Conservation (phyloP, 2,888 invertebrate species). For the Tuberolachnus salignus region DNA sequence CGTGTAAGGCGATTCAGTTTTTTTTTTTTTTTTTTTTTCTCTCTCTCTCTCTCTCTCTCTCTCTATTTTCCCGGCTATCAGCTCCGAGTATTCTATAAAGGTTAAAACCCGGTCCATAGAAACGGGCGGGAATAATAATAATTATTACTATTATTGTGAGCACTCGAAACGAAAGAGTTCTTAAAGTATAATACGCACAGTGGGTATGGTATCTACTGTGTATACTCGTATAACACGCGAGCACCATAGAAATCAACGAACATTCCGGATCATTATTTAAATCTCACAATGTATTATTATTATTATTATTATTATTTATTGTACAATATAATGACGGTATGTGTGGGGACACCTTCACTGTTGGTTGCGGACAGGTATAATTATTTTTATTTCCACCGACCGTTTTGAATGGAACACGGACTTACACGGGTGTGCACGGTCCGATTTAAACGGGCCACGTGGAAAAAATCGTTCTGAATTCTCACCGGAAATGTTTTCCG, state of each 20-base stretch:
- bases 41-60: too few relatives aligned
- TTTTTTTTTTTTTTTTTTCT: too few relatives aligned
- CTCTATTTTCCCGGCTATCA: too few relatives aligned
- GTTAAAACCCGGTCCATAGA: neutral
- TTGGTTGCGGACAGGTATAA: neutral
- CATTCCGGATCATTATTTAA: neutral
- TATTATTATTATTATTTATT: too few relatives aligned
- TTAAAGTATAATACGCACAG: neutral
- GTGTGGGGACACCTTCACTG: too few relatives aligned
- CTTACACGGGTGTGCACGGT: neutral
- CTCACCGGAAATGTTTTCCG: neutral
- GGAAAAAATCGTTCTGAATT: neutral
- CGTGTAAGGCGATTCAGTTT: neutral
- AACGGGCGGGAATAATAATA: neutral
- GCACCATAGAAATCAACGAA: neutral
- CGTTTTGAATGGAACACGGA: neutral
- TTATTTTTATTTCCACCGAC: neutral
- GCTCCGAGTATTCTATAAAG: neutral
- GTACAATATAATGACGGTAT: too few relatives aligned
- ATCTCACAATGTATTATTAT: neutral
- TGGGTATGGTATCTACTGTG: too few relatives aligned
- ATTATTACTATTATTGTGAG: constrained; percentile 7
- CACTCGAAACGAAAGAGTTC: neutral
- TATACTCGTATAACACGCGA: too few relatives aligned
- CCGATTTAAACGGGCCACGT: neutral